Evolutionary conservation across 2,797 vertebrate genomes (phyloP), one percentile per base, ranked within the genome.

Genomic region (Sardinella longiceps): DNA sequence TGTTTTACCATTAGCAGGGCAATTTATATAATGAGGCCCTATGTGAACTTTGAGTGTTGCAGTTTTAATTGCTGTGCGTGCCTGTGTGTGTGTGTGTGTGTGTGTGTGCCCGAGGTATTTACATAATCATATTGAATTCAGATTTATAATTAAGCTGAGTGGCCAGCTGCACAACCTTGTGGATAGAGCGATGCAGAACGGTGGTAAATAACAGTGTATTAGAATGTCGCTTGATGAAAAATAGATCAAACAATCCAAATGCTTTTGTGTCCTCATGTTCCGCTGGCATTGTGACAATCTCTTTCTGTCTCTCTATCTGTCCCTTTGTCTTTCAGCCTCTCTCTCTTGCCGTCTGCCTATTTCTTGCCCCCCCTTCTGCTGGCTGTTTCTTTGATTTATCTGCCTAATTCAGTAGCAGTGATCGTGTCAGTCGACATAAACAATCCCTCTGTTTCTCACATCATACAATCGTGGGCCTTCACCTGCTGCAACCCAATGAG

Each of bases 371-470:
- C 70, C 66, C 70, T 37, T 70, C 66, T 70, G 28, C 30, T 70
- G 33, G 12, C 63, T 87, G 53, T 80, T 53, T 48, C 84, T 83
- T 87, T 88, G 86, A 89, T 89, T 86, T 90, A 88, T 87, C 84
- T 33, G 23, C 53, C 86, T 86, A 89, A 90, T 90, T 87, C 81
- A 82, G 81, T 63, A 50, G 12, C 70, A 18, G 18, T 84, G 81
- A 51, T 56, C 70, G 86, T 56, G 82, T 80, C 82, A 66, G 37
- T 80, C 77, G 84, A 84, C 88, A 85, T 86, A 85, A 89, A 89
- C 84, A 87, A 81, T 60, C 70, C 3, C 77, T 48, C 43, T 28
- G 80, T 86, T 86, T 89, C 18, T 77, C 85, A 88, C 85, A 89
- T 82, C 77, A 83, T 66, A 85, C 46, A 81, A 85, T 81, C 66